Evolutionary conservation across 2,888 invertebrate genomes (phyloP).

Genomic region (Ischnura elegans): DNA sequence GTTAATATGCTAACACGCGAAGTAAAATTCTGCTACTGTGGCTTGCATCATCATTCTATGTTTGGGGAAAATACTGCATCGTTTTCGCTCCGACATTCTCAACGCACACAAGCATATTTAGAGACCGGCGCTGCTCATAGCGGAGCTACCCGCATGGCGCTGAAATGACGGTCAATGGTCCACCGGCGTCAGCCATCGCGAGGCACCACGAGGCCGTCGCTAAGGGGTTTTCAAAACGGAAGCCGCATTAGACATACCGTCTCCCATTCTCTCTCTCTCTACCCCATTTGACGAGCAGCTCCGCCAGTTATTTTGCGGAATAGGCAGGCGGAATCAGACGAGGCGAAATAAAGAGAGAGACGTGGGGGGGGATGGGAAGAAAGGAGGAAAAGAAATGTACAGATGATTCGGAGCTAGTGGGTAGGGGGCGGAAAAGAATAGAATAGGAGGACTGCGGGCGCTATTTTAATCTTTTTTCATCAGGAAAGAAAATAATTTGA

Average conservation of each 20-base stretch:
- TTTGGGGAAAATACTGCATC: too few relatives aligned
- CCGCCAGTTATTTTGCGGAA: neutral
- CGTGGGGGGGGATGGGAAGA: neutral
- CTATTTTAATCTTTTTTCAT: conserved; percentile 14
- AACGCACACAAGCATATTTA: too few relatives aligned
- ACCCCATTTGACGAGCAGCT: neutral
- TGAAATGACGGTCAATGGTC: neutral
- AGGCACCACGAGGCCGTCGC: neutral
- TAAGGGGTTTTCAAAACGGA: neutral
- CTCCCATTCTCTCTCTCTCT: neutral
- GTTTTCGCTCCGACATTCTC: too few relatives aligned
- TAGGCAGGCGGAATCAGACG: too few relatives aligned
- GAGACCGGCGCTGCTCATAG: neutral
- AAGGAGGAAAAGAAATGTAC: neutral
- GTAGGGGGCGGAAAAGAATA: neutral
- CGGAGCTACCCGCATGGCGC: too few relatives aligned
- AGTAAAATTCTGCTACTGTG: too few relatives aligned
- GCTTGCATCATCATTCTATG: too few relatives aligned
- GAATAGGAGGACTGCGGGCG: neutral
- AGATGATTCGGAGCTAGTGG: neutral
- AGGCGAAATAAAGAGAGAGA: neutral
- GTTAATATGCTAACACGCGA: too few relatives aligned
- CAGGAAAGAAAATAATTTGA: neutral
- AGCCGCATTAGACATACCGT: neutral
- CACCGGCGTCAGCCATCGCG: neutral